Conservation (phyloP, 2,888 invertebrate genomes). For the Agrochola lota region DNA sequence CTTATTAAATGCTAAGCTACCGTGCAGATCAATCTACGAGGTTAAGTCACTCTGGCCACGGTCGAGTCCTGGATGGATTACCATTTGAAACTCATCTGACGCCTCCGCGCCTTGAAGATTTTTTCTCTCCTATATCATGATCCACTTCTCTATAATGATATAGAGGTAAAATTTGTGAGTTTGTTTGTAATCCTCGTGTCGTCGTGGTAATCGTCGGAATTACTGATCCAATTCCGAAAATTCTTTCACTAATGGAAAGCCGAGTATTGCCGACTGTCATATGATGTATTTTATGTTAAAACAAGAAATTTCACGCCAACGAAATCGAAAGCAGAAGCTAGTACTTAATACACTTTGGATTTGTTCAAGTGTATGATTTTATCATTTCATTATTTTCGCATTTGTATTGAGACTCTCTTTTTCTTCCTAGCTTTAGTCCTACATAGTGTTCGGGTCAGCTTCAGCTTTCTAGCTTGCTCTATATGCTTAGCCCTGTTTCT, state of each 20-base stretch:
- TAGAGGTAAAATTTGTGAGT: neutral
- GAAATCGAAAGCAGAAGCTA: too few species aligned
- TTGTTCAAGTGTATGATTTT: neutral
- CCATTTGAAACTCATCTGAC: neutral
- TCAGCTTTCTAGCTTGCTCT: neutral
- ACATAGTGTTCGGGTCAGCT: neutral
- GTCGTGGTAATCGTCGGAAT: neutral
- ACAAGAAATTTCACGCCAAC: too few species aligned
- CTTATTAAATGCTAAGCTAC: slow-evolving; percentile 15
- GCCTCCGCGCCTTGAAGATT: neutral
- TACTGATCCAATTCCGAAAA: neutral
- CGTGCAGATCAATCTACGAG: slow-evolving; percentile 33
- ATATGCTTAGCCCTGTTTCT: neutral
- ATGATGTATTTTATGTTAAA: neutral
- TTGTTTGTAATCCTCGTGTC: too few species aligned
- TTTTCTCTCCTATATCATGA: neutral
- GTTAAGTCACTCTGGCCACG: slow-evolving; percentile 27
- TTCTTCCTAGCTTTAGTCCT: neutral
- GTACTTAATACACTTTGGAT: neutral
- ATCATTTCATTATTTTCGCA: neutral
- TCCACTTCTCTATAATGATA: neutral
- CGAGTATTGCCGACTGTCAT: neutral
- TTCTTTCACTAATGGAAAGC: neutral
- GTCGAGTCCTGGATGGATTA: slow-evolving; percentile 27
- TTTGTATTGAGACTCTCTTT: neutral